A percentile compares a stretch with the other conserved stretches of the same genome.
These are phyloP conservation scores for Carassius carassius DNA, from an alignment of 2,113 vertebrate genomes.

Conservation along the genomic window DNA sequence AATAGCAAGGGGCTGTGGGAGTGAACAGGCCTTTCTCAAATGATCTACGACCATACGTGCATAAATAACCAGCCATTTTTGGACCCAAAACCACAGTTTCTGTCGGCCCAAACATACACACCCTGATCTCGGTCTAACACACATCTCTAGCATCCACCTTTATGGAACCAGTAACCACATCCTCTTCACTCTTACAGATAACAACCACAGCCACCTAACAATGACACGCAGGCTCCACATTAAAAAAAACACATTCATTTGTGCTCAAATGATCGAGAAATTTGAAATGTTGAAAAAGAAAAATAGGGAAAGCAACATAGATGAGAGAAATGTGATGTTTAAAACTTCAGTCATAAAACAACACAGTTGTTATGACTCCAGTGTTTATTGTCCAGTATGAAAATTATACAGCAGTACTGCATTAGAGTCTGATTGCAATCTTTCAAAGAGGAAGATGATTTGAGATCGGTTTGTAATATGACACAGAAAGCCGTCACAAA, in stretches of 20 bases:
- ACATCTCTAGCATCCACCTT: slow-evolving; percentile 34
- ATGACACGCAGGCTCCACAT: neutral
- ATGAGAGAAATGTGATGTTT: neutral
- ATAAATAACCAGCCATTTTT: slow-evolving; percentile 35
- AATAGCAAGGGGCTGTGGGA: slow-evolving; percentile 7
- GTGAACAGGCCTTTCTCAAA: slow-evolving; percentile 15
- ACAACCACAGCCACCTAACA: slow-evolving; percentile 48
- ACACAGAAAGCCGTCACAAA: slow-evolving; percentile 5
- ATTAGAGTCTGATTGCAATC: slow-evolving; percentile 19
- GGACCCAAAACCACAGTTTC: slow-evolving; percentile 16
- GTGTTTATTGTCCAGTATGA: slow-evolving; percentile 10
- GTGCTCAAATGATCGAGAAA: neutral
- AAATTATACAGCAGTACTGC: slow-evolving; percentile 1
- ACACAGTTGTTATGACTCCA: neutral
- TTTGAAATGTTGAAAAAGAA: neutral
- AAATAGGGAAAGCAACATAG: neutral
- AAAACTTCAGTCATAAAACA: neutral
- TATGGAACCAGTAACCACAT: slow-evolving; percentile 74
- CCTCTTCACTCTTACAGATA: slow-evolving; percentile 75
- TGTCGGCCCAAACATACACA: slow-evolving; percentile 29
- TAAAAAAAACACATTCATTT: neutral
- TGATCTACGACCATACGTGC: slow-evolving; percentile 43
- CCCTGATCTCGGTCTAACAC: slow-evolving; percentile 53
- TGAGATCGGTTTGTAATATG: slow-evolving; percentile 22
- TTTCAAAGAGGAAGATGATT: slow-evolving; percentile 35